Conservation (phyloP, 2,888 invertebrate genomes). For the Morpho achilles region DNA sequence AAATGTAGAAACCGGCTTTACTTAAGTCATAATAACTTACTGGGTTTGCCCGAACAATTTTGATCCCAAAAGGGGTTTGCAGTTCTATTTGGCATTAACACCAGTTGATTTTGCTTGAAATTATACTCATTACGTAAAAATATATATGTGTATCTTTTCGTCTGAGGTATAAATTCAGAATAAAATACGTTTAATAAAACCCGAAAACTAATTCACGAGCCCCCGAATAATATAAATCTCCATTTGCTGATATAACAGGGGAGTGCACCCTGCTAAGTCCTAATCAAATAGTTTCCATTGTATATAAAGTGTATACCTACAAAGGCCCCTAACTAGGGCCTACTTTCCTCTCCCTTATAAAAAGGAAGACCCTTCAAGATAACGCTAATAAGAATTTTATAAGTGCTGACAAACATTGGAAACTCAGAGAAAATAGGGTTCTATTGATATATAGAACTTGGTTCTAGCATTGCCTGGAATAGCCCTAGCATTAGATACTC, state of each 20-base stretch:
- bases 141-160: neutral
- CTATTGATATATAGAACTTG: neutral
- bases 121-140: no score
- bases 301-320: conserved; percentile 4
- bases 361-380: conserved; percentile 6
- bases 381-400: conserved; percentile 10
- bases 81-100: no score
- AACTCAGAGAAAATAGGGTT: neutral
- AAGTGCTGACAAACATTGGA: conserved; percentile 4
- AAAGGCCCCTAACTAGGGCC: conserved; percentile 6
- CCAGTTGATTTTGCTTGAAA: no score
- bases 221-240: conserved; percentile 11
- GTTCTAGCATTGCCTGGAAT: no score
- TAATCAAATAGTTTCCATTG: conserved; percentile 13
- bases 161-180: neutral
- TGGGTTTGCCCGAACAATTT: no score
- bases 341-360: conserved; percentile 7
- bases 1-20: no score
- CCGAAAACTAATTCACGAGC: conserved; percentile 11
- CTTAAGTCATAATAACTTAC: no score
- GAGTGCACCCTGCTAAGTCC: conserved; percentile 9
- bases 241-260: conserved; percentile 14
- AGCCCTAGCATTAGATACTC: no score
- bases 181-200: conserved; percentile 8
- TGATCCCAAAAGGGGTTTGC: no score